Evolutionary conservation across 2,797 vertebrate genomes (phyloP).

Genomic region (Salmo trutta): DNA sequence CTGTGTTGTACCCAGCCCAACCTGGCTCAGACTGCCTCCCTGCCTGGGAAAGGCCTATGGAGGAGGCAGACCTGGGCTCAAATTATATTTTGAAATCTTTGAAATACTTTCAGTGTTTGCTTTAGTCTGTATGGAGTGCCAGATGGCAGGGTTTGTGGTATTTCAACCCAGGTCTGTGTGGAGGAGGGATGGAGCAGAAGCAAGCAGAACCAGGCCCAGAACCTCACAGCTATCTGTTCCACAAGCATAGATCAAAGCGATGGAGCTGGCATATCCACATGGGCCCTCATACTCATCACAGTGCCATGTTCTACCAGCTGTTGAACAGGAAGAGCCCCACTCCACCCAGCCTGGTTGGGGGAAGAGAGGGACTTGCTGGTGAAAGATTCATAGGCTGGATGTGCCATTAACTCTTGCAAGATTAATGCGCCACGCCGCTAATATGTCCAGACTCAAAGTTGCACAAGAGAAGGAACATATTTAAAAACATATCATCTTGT

Average conservation of each 20-base stretch:
- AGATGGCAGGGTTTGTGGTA: too few relatives aligned
- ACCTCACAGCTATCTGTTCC: constrained; percentile 76
- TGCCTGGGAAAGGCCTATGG: constrained; percentile 29
- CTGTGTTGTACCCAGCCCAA: neutral
- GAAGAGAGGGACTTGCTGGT: constrained; percentile 2
- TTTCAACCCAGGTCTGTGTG: too few relatives aligned
- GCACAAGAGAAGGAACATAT: constrained; percentile 64
- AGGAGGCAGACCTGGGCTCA: neutral
- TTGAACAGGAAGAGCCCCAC: constrained; percentile 74
- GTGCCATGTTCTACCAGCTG: constrained; percentile 68
- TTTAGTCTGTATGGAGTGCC: too few relatives aligned
- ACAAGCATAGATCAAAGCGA: constrained; percentile 80
- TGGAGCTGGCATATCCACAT: constrained; percentile 55
- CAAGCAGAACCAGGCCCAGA: constrained; percentile 33
- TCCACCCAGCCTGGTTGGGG: constrained; percentile 68
- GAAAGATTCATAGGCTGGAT: constrained; percentile 77
- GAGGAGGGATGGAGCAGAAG: too few relatives aligned
- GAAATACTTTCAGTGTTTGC: too few relatives aligned
- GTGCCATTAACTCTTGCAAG: constrained; percentile 83
- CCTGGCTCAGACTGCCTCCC: neutral
- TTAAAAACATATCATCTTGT: constrained; percentile 59
- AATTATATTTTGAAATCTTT: too few relatives aligned
- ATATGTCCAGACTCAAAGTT: constrained; percentile 74
- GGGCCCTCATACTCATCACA: constrained; percentile 49
- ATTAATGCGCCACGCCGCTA: constrained; percentile 75